phyloP scores from a whole-genome alignment of 2,797 vertebrate species.

The Pelodytes ibericus region DNA sequence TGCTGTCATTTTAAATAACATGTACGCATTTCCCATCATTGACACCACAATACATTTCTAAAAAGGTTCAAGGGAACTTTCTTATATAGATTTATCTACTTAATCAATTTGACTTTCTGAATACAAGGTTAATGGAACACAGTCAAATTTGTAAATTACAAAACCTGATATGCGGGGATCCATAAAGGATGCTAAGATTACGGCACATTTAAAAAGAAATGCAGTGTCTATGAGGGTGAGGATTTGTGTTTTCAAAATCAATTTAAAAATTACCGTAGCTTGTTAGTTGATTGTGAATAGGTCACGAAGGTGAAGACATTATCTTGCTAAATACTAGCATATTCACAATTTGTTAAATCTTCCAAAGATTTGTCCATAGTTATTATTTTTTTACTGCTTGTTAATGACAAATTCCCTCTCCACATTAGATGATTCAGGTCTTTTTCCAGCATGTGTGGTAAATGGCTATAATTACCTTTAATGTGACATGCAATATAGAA shows the following conservation, averaged over 20 bases:
- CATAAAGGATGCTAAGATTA: too few relatives aligned
- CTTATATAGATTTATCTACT: too few relatives aligned
- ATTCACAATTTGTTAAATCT: slow-evolving; percentile 23
- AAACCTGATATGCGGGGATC: too few relatives aligned
- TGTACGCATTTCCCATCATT: too few relatives aligned
- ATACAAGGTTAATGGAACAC: too few relatives aligned
- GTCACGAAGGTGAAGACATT: not conserved
- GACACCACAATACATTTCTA: too few relatives aligned
- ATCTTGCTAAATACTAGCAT: not conserved
- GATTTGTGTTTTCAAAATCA: not conserved
- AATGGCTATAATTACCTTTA: slow-evolving; percentile 56
- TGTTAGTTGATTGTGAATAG: not conserved
- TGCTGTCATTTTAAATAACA: too few relatives aligned
- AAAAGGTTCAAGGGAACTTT: too few relatives aligned
- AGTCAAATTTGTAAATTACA: too few relatives aligned
- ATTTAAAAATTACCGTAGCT: not conserved
- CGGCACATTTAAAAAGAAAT: too few relatives aligned
- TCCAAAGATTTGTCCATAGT: slow-evolving; percentile 5
- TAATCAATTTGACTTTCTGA: too few relatives aligned
- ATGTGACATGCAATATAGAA: slow-evolving; percentile 51
- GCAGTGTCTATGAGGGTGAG: too few relatives aligned
- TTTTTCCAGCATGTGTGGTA: slow-evolving; percentile 49
- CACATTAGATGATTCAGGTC: slow-evolving; percentile 39
- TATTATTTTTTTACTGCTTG: slow-evolving; percentile 6
- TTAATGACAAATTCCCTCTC: slow-evolving; percentile 51